Evolutionary conservation across 2,113 vertebrate genomes (phyloP).

Genomic region (Apistogramma diplotaenia): DNA sequence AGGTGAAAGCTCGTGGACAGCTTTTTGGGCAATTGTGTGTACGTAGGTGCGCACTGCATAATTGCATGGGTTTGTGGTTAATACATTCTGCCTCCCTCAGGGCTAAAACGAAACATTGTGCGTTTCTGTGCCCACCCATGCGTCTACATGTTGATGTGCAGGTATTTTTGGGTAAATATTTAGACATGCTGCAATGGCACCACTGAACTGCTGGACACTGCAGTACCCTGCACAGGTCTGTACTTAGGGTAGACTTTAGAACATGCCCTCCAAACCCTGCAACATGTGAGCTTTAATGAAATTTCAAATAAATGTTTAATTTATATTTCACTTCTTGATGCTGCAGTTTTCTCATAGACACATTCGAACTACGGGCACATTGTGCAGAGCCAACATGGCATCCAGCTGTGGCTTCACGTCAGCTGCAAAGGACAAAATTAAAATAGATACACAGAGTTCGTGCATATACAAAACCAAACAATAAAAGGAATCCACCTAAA

Average conservation of each 20-base stretch:
- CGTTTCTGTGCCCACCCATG: background rate
- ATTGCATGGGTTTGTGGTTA: background rate
- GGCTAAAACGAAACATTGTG: background rate
- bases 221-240: background rate
- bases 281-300: background rate
- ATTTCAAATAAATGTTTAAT: background rate
- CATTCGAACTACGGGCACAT: background rate
- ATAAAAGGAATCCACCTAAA: too few species aligned
- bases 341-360: background rate
- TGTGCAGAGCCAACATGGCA: background rate
- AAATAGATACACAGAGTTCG: background rate
- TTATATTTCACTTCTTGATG: background rate
- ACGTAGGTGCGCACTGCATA: background rate
- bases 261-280: too few species aligned
- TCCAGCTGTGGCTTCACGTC: background rate
- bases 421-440: background rate
- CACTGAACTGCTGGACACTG: conserved; percentile 2
- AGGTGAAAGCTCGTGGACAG: conserved; percentile 27
- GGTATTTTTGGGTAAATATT: conserved; percentile 5
- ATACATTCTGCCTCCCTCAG: background rate
- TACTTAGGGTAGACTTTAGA: background rate
- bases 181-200: background rate
- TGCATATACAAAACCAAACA: too few species aligned
- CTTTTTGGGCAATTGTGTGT: background rate
- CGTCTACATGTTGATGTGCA: background rate